Evolutionary conservation across 2,113 vertebrate genomes (phyloP), one percentile per base, ranked within the genome.

Genomic region (Engystomops pustulosus): DNA sequence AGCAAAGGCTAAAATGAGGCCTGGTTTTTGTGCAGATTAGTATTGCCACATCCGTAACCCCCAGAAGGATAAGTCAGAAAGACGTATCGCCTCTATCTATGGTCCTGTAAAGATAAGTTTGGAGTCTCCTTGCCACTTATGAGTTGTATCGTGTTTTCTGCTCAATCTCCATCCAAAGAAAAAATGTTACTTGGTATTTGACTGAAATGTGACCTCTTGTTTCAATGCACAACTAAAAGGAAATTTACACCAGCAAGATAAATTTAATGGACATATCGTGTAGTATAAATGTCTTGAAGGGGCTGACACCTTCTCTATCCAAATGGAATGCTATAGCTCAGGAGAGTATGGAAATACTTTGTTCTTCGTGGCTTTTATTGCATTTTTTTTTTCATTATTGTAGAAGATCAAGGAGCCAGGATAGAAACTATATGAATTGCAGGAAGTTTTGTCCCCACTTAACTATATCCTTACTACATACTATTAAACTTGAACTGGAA

Each of bases 361-460:
- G 9, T 17, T 5, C 70, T 20, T 1, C 15, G 23, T 55, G 14
- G 17, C 20, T 77, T 72, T 49, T 74, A 74, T 74, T 49, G 44
- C 41, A 30, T 45, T 41, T 67, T 79, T 11, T 76, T 18, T 18
- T 47, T n/a, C 4, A 5, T 34, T 67, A 45, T 67, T 76, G 41
- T 75, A 47, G 44, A 76, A 62, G 71, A 67, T 83, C 81, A 83
- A 76, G 81, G 71, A 51, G 41, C n/a, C 58, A 76, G 44, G 41
- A 67, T 60, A 51, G 49, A 55, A 41, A 67, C 71, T 47, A 76
- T 53, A 49, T 77, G 72, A 84, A 84, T 87, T 87, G 85, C 89
- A 89, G 89, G 89, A 91, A 91, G 78, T 88, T 80, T 86, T 85
- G 85, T 65, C 87, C 82, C 53, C 87, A 86, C 51, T 85, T 88